Percentiles rank a stretch among this genome's conserved stretches.
These are phyloP conservation scores for Oplegnathus fasciatus DNA, from an alignment of 2,113 vertebrate genomes.

Conservation along the genomic window DNA sequence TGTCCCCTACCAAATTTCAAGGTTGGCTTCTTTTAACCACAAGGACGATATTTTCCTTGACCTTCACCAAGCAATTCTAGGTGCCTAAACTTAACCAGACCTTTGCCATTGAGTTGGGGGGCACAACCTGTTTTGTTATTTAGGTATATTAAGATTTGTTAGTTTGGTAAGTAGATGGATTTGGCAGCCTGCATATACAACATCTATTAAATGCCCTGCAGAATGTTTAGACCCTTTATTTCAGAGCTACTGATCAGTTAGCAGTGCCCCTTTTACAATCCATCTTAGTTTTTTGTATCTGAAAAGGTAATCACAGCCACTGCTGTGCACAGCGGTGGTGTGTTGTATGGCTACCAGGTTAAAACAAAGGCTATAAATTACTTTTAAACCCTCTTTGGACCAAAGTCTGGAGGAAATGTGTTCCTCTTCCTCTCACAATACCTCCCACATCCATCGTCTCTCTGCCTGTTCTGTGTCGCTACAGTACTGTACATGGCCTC, in stretches of 20 bases:
- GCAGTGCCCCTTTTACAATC: background rate
- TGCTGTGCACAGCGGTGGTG: background rate
- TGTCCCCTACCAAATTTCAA: background rate
- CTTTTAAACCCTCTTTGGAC: constrained; percentile 26
- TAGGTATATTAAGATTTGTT: background rate
- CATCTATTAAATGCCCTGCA: background rate
- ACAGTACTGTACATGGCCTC: background rate
- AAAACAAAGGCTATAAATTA: constrained; percentile 26
- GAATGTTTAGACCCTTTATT: background rate
- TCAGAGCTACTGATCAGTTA: background rate
- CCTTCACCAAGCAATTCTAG: background rate
- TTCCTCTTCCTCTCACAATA: constrained; percentile 6
- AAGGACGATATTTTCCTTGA: background rate
- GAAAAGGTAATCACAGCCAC: constrained; percentile 31
- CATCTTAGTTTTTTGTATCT: background rate
- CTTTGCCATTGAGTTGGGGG: background rate
- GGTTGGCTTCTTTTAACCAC: background rate
- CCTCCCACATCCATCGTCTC: background rate
- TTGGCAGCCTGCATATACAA: background rate
- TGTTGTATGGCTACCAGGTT: background rate
- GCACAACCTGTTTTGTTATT: background rate
- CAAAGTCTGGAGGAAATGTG: constrained; percentile 13
- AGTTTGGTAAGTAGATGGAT: background rate
- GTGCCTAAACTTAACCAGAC: background rate
- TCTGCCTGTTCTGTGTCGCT: background rate